Evolutionary conservation across 2,888 invertebrate species (phyloP).

Genomic region (Mythimna loreyi): DNA sequence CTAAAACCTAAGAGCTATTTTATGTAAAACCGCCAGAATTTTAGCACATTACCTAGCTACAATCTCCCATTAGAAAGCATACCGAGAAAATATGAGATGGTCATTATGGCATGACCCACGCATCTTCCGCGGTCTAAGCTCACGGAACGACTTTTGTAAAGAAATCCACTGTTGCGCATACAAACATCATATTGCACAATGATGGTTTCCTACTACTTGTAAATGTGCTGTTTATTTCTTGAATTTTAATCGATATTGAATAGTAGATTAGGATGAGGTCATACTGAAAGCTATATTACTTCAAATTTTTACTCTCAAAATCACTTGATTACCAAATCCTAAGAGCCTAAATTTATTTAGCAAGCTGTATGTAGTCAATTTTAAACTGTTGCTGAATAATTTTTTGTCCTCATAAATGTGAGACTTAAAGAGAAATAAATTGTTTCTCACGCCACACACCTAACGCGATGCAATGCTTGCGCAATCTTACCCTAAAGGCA

Average conservation of each 20-base stretch:
- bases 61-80: conserved; percentile 57
- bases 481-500: conserved; percentile 18
- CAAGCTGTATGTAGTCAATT: not conserved
- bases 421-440: not conserved
- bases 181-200: conserved; percentile 47
- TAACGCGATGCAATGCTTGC: conserved; percentile 20
- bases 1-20: conserved; percentile 25
- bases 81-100: conserved; percentile 54
- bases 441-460: conserved; percentile 23
- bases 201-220: conserved; percentile 28
- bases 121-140: conserved; percentile 53
- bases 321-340: not conserved
- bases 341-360: not conserved
- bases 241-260: conserved; percentile 30
- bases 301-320: not conserved
- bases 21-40: conserved; percentile 34
- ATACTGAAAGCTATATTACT: conserved; percentile 29
- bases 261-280: conserved; percentile 28
- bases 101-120: conserved; percentile 52
- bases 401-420: not conserved
- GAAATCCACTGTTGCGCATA: conserved; percentile 52
- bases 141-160: conserved; percentile 37
- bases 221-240: conserved; percentile 31
- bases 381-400: not conserved
- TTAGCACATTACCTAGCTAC: conserved; percentile 33